These are phyloP conservation scores for Procavia capensis DNA, from an alignment of 2,113 vertebrate species.

Conservation along the genomic window DNA sequence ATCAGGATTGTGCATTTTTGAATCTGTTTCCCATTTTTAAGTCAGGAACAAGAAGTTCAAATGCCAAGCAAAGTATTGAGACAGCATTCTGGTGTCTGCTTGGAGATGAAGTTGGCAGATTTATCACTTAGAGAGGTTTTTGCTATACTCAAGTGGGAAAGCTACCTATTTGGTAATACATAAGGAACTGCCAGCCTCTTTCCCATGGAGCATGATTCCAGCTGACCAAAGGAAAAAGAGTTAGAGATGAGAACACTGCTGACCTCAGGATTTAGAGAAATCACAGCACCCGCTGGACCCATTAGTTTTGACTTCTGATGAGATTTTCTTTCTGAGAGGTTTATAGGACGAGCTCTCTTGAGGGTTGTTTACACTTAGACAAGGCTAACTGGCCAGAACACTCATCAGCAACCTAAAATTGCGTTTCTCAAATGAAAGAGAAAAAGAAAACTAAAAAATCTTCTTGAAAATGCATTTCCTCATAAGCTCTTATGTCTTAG, in stretches of 20 bases:
- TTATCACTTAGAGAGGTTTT: not conserved
- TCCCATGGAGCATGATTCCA: not conserved
- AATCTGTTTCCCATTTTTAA: constrained; percentile 63
- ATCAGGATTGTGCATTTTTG: constrained; percentile 68
- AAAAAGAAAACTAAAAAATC: not conserved
- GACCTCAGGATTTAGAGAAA: not conserved
- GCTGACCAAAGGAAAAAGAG: not conserved
- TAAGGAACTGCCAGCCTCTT: not conserved
- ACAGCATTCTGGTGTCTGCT: not conserved
- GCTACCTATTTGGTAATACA: not conserved
- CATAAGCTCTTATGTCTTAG: not conserved
- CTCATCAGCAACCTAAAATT: not conserved
- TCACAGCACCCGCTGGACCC: not conserved
- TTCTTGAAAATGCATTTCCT: not conserved
- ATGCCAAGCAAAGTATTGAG: not conserved
- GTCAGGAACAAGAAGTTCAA: constrained; percentile 16
- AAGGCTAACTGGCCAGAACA: not conserved
- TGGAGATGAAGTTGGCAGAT: not conserved
- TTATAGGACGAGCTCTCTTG: not conserved
- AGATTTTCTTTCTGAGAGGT: not conserved
- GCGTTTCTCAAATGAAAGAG: not conserved
- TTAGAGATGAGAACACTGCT: not conserved
- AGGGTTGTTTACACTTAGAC: not conserved
- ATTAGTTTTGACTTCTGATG: not conserved
- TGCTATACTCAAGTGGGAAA: not conserved